Evolutionary conservation across 2,888 invertebrate genomes (phyloP).

Genomic region (Polydrusus cervinus): DNA sequence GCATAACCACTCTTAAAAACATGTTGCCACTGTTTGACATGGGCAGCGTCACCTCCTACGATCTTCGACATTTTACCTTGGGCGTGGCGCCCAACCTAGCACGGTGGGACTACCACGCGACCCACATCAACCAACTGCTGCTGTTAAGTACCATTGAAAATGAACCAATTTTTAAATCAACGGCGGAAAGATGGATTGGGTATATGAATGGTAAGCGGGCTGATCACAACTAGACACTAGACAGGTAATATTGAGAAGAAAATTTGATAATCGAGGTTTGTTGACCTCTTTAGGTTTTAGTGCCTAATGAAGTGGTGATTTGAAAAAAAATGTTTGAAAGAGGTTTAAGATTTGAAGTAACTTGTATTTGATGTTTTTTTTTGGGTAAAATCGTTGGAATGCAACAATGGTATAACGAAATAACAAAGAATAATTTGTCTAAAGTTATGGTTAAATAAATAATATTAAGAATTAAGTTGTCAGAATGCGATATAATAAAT

Average conservation of each 20-base stretch:
- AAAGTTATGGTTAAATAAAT: no score
- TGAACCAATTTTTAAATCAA: constrained; percentile 86
- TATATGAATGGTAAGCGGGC: constrained; percentile 97
- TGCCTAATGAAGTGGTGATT: neutral
- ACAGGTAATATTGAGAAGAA: neutral
- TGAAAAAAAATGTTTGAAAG: neutral
- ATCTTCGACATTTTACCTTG: constrained; percentile 93
- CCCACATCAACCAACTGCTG: constrained; percentile 96
- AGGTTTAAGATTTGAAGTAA: neutral
- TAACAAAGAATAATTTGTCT: no score
- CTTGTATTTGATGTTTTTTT: neutral
- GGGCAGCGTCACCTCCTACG: constrained; percentile 96
- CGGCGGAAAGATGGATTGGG: constrained; percentile 94
- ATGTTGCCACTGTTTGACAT: constrained; percentile 95
- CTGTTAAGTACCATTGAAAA: constrained; percentile 89
- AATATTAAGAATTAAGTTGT: no score
- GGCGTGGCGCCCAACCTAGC: constrained; percentile 95
- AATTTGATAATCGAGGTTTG: constrained; percentile 1
- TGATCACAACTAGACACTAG: constrained; percentile 94
- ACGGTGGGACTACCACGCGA: constrained; percentile 99
- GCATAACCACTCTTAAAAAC: constrained; percentile 89
- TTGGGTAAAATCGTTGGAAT: neutral
- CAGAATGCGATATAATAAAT: no score
- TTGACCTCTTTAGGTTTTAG: constrained; percentile 37
- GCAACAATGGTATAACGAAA: no score